Evolutionary conservation across 2,113 vertebrate species (phyloP).

Genomic region (Periophthalmodon schlosseri): DNA sequence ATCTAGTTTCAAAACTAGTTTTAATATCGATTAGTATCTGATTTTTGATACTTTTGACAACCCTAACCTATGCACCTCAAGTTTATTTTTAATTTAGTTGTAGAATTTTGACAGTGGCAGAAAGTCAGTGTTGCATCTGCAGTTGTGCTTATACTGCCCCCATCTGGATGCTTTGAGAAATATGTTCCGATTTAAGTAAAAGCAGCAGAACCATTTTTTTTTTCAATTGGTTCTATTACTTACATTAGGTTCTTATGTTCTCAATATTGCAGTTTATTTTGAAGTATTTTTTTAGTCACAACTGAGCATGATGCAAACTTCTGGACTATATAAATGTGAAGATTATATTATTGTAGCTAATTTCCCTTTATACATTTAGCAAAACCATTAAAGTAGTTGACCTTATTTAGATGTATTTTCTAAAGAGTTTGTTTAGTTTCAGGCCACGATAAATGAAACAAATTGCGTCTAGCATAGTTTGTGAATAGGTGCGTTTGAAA

Average conservation of each 20-base stretch:
- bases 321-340: too few relatives aligned
- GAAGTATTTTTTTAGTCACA: too few relatives aligned
- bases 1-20: too few relatives aligned
- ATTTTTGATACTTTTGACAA: too few relatives aligned
- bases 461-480: not conserved
- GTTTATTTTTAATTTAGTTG: not conserved
- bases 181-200: not conserved
- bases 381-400: too few relatives aligned
- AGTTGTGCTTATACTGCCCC: conserved; percentile 39
- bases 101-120: not conserved
- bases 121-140: not conserved
- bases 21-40: too few relatives aligned
- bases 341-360: too few relatives aligned
- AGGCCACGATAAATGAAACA: not conserved
- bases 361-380: too few relatives aligned
- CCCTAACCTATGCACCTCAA: not conserved
- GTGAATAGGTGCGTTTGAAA: not conserved
- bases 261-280: too few relatives aligned
- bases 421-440: too few relatives aligned
- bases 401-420: too few relatives aligned
- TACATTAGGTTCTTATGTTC: not conserved
- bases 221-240: not conserved
- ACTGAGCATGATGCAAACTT: too few relatives aligned
- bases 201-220: not conserved
- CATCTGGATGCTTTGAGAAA: conserved; percentile 31